These are phyloP conservation scores for Odontomachus brunneus DNA, from an alignment of 1,140 invertebrate species.

Conservation along the genomic window DNA sequence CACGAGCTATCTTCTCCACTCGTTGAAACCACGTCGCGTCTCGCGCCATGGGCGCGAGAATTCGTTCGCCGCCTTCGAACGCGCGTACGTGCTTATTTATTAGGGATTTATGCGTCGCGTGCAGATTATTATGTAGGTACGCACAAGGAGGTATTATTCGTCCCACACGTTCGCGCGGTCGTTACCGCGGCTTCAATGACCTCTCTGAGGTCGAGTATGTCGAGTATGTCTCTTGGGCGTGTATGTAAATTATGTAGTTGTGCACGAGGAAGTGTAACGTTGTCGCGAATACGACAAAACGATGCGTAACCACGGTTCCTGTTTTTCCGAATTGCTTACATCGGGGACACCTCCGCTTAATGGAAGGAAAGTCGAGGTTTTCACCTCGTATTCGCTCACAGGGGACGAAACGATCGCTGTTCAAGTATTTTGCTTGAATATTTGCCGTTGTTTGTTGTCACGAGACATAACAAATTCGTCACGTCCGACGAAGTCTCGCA, in stretches of 20 bases:
- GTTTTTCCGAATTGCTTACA: neutral
- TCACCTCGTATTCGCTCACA: no score
- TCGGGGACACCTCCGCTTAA: neutral
- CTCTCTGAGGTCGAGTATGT: neutral
- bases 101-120: slow-evolving; percentile 17
- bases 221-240: slow-evolving; percentile 7
- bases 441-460: neutral
- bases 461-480: neutral
- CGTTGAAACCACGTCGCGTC: no score
- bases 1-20: no score
- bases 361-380: neutral
- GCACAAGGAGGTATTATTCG: slow-evolving; percentile 54
- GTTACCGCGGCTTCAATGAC: slow-evolving; percentile 36
- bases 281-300: slow-evolving; percentile 17
- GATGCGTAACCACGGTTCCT: neutral
- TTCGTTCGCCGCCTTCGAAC: neutral
- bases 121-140: slow-evolving; percentile 18
- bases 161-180: slow-evolving; percentile 56
- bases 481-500: neutral
- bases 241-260: slow-evolving; percentile 46
- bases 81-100: slow-evolving; percentile 40
- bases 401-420: no score
- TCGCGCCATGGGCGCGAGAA: neutral
- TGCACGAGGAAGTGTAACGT: slow-evolving; percentile 30
- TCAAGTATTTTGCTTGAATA: neutral